Percentiles rank a stretch among this genome's conserved stretches.
Conservation (phyloP, 2,797 vertebrate genomes). For the Atherinosoma microstoma region DNA sequence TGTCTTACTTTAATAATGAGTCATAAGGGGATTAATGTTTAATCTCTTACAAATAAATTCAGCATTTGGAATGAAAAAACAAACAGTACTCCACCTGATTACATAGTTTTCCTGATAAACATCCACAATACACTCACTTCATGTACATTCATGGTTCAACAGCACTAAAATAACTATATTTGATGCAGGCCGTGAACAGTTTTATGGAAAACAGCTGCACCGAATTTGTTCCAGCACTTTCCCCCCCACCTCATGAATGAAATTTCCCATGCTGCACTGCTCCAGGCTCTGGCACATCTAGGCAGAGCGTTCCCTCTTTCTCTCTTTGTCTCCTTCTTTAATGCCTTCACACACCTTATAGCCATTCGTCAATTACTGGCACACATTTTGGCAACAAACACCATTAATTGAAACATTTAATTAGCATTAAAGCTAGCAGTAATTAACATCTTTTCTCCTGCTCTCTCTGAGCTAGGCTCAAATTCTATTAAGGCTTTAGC, state of each 20-base stretch:
- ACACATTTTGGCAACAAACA: slow-evolving; percentile 87
- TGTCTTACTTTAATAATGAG: background rate
- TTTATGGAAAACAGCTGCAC: slow-evolving; percentile 80
- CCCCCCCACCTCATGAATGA: slow-evolving; percentile 76
- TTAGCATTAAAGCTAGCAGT: slow-evolving; percentile 90
- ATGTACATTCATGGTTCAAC: slow-evolving; percentile 36
- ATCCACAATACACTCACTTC: slow-evolving; percentile 17
- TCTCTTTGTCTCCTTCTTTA: slow-evolving; percentile 73
- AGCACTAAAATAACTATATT: slow-evolving; percentile 49
- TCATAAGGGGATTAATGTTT: background rate
- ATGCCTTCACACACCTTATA: slow-evolving; percentile 77
- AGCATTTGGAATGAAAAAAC: background rate
- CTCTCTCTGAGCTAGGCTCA: slow-evolving; percentile 79
- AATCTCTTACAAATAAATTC: background rate
- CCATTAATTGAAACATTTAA: slow-evolving; percentile 90
- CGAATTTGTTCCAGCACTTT: slow-evolving; percentile 72
- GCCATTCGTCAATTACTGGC: slow-evolving; percentile 82
- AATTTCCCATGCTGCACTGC: slow-evolving; percentile 80
- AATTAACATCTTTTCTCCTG: slow-evolving; percentile 91
- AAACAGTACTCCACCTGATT: slow-evolving; percentile 1
- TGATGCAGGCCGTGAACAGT: slow-evolving; percentile 67
- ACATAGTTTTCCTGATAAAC: slow-evolving; percentile 28
- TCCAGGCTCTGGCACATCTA: slow-evolving; percentile 75
- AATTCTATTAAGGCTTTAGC: slow-evolving; percentile 88
- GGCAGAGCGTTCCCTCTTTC: slow-evolving; percentile 58